Conservation (phyloP, 2,113 vertebrate species). For the Oreochromis niloticus region DNA sequence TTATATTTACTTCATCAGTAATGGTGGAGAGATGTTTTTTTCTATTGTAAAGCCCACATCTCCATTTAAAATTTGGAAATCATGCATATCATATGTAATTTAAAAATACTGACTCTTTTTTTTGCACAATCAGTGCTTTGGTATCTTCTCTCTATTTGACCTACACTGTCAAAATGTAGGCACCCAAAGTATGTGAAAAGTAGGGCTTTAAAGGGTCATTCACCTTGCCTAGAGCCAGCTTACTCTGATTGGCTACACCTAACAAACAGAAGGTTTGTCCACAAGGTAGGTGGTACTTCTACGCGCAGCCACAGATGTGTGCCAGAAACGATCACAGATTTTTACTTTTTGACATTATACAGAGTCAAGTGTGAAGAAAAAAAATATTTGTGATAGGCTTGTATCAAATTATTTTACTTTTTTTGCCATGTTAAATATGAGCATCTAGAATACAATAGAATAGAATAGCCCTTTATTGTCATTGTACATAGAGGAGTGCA, state of each 20-base stretch:
- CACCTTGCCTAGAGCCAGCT: not conserved
- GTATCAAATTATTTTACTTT: fast-evolving
- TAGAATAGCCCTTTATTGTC: not conserved
- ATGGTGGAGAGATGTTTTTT: not conserved
- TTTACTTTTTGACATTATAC: not conserved
- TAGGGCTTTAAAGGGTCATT: not conserved
- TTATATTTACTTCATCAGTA: not conserved
- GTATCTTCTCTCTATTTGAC: not conserved
- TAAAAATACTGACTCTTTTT: not conserved
- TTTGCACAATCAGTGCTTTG: not conserved
- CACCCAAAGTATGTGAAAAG: not conserved
- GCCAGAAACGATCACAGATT: not conserved
- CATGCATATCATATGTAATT: not conserved
- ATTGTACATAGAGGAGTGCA: not conserved
- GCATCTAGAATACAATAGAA: not conserved
- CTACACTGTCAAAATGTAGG: not conserved
- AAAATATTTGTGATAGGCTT: not conserved
- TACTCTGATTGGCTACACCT: not conserved
- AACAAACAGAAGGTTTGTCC: not conserved
- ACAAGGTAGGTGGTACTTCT: not conserved
- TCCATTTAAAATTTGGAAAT: not conserved
- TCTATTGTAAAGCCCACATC: not conserved
- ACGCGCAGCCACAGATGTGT: not conserved
- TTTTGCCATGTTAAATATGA: not conserved
- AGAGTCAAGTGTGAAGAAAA: not conserved